Percentiles rank a stretch among this genome's conserved stretches.
These are phyloP conservation scores for Syritta pipiens DNA, from an alignment of 2,888 invertebrate species.

Conservation along the genomic window DNA sequence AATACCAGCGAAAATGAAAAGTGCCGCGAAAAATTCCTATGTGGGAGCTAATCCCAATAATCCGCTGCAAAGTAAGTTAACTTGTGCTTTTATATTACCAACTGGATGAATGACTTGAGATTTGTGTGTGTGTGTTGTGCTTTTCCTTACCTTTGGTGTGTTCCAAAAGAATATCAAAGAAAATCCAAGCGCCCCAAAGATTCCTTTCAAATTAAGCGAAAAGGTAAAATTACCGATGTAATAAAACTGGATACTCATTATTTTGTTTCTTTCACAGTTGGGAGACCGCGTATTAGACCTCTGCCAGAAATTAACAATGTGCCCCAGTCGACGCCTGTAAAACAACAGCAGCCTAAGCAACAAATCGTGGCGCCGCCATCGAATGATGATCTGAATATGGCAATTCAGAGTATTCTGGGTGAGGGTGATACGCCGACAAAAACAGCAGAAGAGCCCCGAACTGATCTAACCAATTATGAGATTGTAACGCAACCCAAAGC, in stretches of 20 bases:
- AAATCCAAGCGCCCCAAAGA: slow-evolving; percentile 74
- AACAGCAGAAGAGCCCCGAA: slow-evolving; percentile 66
- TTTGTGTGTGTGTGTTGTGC: slow-evolving; percentile 16
- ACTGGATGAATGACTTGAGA: slow-evolving; percentile 12
- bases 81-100: not conserved
- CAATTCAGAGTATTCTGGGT: slow-evolving; percentile 78
- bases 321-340: slow-evolving; percentile 31
- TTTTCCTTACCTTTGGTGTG: slow-evolving; percentile 3
- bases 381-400: slow-evolving; percentile 77
- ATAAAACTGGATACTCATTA: too few species aligned
- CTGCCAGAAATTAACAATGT: slow-evolving; percentile 63
- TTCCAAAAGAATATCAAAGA: slow-evolving; percentile 61
- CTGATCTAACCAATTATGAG: slow-evolving; percentile 72
- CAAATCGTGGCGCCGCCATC: slow-evolving; percentile 70
- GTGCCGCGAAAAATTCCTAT: slow-evolving; percentile 33
- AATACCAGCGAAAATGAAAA: slow-evolving; percentile 72
- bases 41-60: not conserved
- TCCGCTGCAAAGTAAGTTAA: slow-evolving; percentile 32
- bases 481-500: slow-evolving; percentile 72
- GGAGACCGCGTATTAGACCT: slow-evolving; percentile 80
- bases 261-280: slow-evolving; percentile 77
- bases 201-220: slow-evolving; percentile 77
- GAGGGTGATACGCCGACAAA: slow-evolving; percentile 72
- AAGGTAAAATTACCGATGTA: slow-evolving; percentile 75
- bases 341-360: slow-evolving; percentile 66